These are phyloP conservation scores for Microdon myrmicae DNA, from an alignment of 2,888 invertebrate genomes.

Conservation along the genomic window DNA sequence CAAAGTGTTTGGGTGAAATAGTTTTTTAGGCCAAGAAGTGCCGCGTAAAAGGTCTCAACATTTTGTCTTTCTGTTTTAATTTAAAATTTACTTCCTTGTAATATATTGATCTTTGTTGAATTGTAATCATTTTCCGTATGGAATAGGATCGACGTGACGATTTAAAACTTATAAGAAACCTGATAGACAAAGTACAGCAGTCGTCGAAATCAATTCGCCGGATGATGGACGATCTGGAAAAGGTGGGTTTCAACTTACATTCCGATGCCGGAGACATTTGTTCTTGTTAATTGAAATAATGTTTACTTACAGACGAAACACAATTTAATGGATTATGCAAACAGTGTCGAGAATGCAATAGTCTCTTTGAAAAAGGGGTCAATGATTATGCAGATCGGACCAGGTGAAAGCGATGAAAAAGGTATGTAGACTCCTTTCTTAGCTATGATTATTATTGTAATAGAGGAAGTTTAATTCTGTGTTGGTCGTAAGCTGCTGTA, in stretches of 20 bases:
- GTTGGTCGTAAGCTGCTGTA: too few species aligned
- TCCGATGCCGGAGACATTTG: slow-evolving; percentile 7
- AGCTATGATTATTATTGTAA: slow-evolving; percentile 3
- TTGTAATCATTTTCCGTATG: too few species aligned
- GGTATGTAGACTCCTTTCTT: slow-evolving; percentile 56
- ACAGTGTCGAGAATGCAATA: slow-evolving; percentile 63
- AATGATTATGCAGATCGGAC: slow-evolving; percentile 49
- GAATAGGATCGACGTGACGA: slow-evolving; percentile 66
- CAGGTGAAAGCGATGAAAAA: slow-evolving; percentile 57
- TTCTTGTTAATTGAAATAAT: background rate
- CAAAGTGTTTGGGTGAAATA: too few species aligned
- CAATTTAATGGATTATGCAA: slow-evolving; percentile 63
- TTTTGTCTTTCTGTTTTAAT: too few species aligned
- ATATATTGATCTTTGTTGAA: too few species aligned
- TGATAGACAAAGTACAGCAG: slow-evolving; percentile 63
- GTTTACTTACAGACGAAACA: slow-evolving; percentile 61
- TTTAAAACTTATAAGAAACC: slow-evolving; percentile 63
- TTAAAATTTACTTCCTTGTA: too few species aligned
- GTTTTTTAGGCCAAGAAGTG: too few species aligned
- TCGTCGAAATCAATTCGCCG: slow-evolving; percentile 61
- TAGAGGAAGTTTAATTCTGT: too few species aligned
- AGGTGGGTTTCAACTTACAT: slow-evolving; percentile 53
- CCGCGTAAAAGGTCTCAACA: too few species aligned
- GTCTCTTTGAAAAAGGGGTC: slow-evolving; percentile 59
- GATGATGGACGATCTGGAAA: slow-evolving; percentile 65